Base-by-base conservation (phyloP, 2,113 vertebrate species). In the Neomonachus schauinslandi region DNA sequence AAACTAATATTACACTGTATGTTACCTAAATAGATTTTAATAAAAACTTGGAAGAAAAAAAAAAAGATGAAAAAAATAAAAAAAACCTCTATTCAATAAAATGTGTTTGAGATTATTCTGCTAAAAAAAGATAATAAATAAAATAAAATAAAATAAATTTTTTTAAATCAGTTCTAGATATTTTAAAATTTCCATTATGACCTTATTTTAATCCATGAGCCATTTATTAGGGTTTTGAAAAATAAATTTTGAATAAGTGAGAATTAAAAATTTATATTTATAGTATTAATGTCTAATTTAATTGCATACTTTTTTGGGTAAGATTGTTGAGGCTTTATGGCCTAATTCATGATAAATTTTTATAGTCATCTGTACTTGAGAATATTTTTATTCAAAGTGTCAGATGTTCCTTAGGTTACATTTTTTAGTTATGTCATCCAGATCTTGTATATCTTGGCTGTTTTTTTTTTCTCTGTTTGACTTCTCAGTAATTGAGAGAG, bases 261-360 rank as follows among this genome's bases (percentile, higher is more conserved):
- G 11, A 89, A 97, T 93, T 46, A 42, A 95, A 91, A 85, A 76
- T 51, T 57, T 90, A 21, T 69, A 69, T 79, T 69, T 93, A 4
- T 80, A 28, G 61, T 81, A 80, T 84, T 81, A 74, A 72, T 67
- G 55, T 57, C 61, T 55, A 77, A 81, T n/a, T 61, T 81, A 81
- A 82, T 88, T 63, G n/a, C 13, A 57, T 86, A 51, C 10, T 84
- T 93, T 33, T 61, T 86, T 85, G 79, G 19, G 39, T 89, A 84
- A 93, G 90, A 57, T 95, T 71, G 2, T 57, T 92, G n/a, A 89
- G 22, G 13, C 28, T 72, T 57, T 90, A 81, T 39, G 22, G 22
- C n/a, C 28, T 77, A 86, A 71, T 86, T 79, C 26, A 24, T 72
- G 10, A 81, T 67, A 74, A 4, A 74, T 59, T 76, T 83, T 91